Conservation (phyloP, 2,113 vertebrate species). For the Pygoscelis antarcticus region DNA sequence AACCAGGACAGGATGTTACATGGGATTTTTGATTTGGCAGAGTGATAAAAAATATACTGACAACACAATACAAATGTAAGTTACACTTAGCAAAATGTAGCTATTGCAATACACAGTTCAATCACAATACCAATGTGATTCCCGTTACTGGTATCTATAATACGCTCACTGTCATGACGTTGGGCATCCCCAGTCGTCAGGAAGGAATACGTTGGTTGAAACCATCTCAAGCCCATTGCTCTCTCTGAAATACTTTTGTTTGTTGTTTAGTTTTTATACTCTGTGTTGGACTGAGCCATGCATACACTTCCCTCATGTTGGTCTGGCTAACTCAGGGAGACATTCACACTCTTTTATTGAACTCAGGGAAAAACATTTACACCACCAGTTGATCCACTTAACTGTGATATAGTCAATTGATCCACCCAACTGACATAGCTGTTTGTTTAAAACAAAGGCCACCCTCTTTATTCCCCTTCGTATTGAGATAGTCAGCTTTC, state of each 20-base stretch:
- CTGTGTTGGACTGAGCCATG: background rate
- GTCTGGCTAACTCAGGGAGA: background rate
- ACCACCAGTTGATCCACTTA: background rate
- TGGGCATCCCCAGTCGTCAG: accelerated
- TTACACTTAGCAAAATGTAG: background rate
- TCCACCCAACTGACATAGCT: background rate
- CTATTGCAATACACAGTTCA: background rate
- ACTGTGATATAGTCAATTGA: background rate
- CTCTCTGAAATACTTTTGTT: background rate
- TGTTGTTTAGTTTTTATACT: background rate
- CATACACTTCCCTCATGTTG: background rate
- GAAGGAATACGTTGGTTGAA: background rate
- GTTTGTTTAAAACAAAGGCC: background rate
- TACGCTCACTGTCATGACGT: background rate
- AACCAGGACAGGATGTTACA: background rate
- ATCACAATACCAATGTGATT: background rate
- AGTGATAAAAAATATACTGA: background rate
- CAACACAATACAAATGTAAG: background rate
- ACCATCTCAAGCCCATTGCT: background rate
- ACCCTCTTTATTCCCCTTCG: background rate
- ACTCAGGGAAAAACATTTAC: background rate
- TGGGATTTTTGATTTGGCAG: background rate
- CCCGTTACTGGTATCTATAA: background rate
- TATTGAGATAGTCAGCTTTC: background rate
- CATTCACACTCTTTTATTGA: background rate